Evolutionary conservation across 2,888 invertebrate genomes (phyloP), one percentile per base, ranked within the genome.

Genomic region (Lithophane leautieri): DNA sequence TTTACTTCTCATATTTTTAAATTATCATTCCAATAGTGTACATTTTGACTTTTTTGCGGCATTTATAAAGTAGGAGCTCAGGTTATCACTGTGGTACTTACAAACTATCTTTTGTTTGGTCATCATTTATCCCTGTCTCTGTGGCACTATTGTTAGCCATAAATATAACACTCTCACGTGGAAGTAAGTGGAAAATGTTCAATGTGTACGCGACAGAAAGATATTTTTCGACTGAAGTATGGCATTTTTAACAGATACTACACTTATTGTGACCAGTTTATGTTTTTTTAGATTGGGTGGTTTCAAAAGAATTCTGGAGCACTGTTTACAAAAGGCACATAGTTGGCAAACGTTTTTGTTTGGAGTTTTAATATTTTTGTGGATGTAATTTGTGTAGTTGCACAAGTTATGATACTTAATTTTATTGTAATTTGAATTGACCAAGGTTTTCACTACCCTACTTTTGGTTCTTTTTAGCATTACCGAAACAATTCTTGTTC

Each of bases 111-210:
- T 93, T 93, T 93, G 92, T 93, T 92, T 89, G 90, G 82, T 70
- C 86, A 83, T 92, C 92, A 91, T 94, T 93, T 92, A 91, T 94
- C 93, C 92, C 89, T 92, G 94, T 93, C 94, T 81, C 77, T 70
- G 86, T 82, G 81, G 77, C 83, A 88, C 91, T 92, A 92, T 93
- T 93, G 93, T 91, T 89, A 85, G 84, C 91, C 89, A 91, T 94
- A 94, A 94, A 94, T 93, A 91, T 86, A 84, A 83, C 86, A 89
- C 86, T 85, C 84, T 88, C 87, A 89, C 89, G 88, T 89, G 91
- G 84, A 91, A 89, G 84, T 89, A 89, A 91, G 89, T 89, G 88
- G 88, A 90, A 90, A 90, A 88, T 89, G 90, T 89, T 88, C 87
- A 89, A 86, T 81, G 81, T 87, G 87, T 86, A 81, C 79, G 78